Base-by-base conservation (phyloP, 2,888 invertebrate genomes). In the Ectobius pallidus region DNA sequence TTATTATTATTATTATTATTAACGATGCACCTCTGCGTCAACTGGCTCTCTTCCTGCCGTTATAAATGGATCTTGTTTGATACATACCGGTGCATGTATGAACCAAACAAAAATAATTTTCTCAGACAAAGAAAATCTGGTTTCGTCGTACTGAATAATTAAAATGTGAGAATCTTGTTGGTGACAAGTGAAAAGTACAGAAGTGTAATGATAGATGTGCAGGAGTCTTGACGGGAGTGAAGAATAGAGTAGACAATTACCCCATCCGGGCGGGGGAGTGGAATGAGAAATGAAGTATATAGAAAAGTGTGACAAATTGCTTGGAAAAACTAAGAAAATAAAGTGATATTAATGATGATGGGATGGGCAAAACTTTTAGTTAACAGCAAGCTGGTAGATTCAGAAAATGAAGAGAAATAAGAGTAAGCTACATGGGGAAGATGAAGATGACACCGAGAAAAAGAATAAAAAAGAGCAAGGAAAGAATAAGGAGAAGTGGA, bases 341-440 rank as follows among this genome's bases (percentile, higher is more conserved):
- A 75, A 75, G 75, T 75, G 75, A 75, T 75, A 75, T 75, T 75
- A 75, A 75, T 75, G 75, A 75, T 74, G 75, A 74, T 73, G 75
- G 74, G 22, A 65, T 42, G 73, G 65, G 42, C 18, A 61, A 58
- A 65, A 65, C 25, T 65, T 65, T 65, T 44, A 44, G 27, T 65
- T 65, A 65, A 46, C 65, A 46, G 46, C 44, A 65, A 58, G 58
- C 58, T 44, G 65, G 63, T 42, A 39, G 71, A 63, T 62, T 46
- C 30, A 63, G 70, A 58, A n/a, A 73, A 70, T 70, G 70, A 70
- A 72, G 65, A 72, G 67, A 70, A 67, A 72, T 68, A 67, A 65
- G 70, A 61, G 58, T 55, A 62, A 52, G 65, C 18, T n/a, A 58
- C 58, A 58, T 16, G 30, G 30, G 27, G 58, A 62, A 62, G 44